Evolutionary conservation across 2,113 vertebrate genomes (phyloP).

Genomic region (Rostratula benghalensis): DNA sequence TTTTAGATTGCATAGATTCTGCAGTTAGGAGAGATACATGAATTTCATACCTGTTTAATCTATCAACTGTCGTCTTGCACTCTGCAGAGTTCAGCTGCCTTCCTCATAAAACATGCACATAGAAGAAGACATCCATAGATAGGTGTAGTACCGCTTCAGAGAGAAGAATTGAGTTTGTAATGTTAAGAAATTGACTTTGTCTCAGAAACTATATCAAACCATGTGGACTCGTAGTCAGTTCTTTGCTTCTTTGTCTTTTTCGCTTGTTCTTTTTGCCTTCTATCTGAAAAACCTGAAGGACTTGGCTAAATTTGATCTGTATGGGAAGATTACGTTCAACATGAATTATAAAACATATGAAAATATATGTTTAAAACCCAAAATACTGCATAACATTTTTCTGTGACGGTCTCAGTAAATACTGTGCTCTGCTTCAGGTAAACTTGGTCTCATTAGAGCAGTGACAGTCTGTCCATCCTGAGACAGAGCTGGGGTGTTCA

Average conservation of each 20-base stretch:
- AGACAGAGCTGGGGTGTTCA: not conserved
- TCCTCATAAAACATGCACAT: not conserved
- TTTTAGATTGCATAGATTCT: not conserved
- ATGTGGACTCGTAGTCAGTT: not conserved
- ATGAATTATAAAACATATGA: not conserved
- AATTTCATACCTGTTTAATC: not conserved
- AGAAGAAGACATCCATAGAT: not conserved
- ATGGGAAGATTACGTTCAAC: not conserved
- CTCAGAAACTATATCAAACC: not conserved
- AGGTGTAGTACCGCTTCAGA: not conserved
- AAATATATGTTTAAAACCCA: not conserved
- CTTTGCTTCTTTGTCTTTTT: not conserved
- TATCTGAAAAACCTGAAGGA: not conserved
- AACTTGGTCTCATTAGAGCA: not conserved
- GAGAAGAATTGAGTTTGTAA: constrained; percentile 1
- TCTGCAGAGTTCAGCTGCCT: not conserved
- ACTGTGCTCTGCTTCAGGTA: not conserved
- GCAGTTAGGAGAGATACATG: not conserved
- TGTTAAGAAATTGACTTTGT: not conserved
- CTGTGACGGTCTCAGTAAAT: not conserved
- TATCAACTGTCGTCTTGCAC: not conserved
- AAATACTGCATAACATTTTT: not conserved
- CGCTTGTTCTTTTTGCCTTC: not conserved
- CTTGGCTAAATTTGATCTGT: not conserved
- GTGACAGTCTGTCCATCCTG: not conserved